These are phyloP conservation scores for Scaptodrosophila latifasciaeformis DNA, from an alignment of 2,888 invertebrate genomes.

Conservation along the genomic window DNA sequence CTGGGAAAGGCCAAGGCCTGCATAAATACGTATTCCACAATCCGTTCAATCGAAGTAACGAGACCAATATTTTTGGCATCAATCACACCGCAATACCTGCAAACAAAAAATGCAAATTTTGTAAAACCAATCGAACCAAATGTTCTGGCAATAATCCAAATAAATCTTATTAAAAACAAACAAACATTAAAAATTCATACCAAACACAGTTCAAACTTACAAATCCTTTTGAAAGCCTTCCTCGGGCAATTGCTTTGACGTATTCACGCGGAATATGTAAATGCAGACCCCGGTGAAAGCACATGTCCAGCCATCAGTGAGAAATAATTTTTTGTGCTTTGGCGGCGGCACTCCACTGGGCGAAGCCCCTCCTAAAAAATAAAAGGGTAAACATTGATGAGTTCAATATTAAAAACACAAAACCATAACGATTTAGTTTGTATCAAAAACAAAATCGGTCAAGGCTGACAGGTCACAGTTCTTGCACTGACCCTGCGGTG, in stretches of 20 bases:
- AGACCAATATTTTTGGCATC: slow-evolving; percentile 87
- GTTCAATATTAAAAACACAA: not conserved
- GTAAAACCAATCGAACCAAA: too few species aligned
- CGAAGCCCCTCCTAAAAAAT: slow-evolving; percentile 65
- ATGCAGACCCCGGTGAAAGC: slow-evolving; percentile 88
- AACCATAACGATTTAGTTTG: not conserved
- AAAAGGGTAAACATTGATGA: not conserved
- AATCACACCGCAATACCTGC: slow-evolving; percentile 85
- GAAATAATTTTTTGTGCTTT: slow-evolving; percentile 85
- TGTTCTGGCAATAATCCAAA: too few species aligned
- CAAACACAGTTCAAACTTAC: slow-evolving; percentile 73
- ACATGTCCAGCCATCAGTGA: slow-evolving; percentile 90
- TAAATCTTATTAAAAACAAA: slow-evolving; percentile 35
- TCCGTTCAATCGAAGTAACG: slow-evolving; percentile 90
- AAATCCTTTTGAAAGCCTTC: slow-evolving; percentile 93
- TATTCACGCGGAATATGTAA: slow-evolving; percentile 89
- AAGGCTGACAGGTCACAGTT: too few species aligned
- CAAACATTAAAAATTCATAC: slow-evolving; percentile 18
- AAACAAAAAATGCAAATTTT: not conserved
- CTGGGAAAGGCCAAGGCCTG: slow-evolving; percentile 90
- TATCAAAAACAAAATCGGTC: too few species aligned
- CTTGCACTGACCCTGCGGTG: slow-evolving; percentile 70
- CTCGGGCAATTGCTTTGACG: slow-evolving; percentile 89
- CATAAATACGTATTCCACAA: slow-evolving; percentile 92
- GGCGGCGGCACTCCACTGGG: slow-evolving; percentile 69